Evolutionary conservation across 2,113 vertebrate genomes (phyloP), one percentile per base, ranked within the genome.

Genomic region (Callocephalon fimbriatum): DNA sequence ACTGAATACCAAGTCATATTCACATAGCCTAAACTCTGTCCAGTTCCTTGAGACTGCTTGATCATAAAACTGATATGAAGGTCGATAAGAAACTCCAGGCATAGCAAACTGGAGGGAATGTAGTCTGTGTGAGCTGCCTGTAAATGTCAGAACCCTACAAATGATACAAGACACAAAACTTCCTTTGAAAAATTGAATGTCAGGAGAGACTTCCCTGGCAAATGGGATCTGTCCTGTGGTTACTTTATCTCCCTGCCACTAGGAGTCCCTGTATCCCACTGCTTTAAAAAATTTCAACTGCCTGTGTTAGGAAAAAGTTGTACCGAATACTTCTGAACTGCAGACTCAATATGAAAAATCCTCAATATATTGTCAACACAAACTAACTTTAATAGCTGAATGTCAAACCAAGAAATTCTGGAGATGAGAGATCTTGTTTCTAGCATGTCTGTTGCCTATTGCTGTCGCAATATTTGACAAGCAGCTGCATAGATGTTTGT

Each of bases 241-340:
- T 68, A 12, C 75, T 59, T 54, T 45, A 0, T 74, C 47, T 90
- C 68, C 45, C 22, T 72, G 88, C 94, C 97, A 92, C 88, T 93
- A 96, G 96, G 95, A 95, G 94, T 94, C 95, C 84, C 82, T 85
- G 38, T 22, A 92, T 72, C 63, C 93, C 58, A 37, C 71, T 35
- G n/a, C 51, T 92, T 42, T 31, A 25, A 40, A 35, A 45, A 42
- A 45, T 3, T 3, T 35, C 31, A 3, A 29, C 44, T 45, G 40
- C 25, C 7, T 4, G 18, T 14, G 22, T 17, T 44, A 45, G 38
- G 22, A 77, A 72, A 37, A 35, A 18, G 11, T 38, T 66, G 6
- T 47, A 3, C n/a, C 5, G 11, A 18, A 4, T 19, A 37, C 35
- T 84, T 86, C 32, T 72, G 63, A 92, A 32, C n/a, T 71, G 16